These are phyloP conservation scores for Ophion ellenae DNA, from an alignment of 2,888 invertebrate genomes.

Conservation along the genomic window DNA sequence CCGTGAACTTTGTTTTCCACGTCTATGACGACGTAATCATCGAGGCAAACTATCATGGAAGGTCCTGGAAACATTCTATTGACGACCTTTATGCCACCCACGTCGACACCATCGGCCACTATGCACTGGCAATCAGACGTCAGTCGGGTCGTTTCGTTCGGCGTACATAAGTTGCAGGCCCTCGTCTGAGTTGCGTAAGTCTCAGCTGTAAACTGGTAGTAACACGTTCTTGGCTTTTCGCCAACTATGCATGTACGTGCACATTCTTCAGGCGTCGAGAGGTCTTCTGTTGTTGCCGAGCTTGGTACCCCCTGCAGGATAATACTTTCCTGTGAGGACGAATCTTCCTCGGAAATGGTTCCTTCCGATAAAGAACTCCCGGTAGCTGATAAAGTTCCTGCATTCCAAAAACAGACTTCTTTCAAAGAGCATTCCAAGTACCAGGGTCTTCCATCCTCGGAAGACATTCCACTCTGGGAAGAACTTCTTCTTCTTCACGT, in stretches of 20 bases:
- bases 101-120: constrained; percentile 93
- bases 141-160: constrained; percentile 91
- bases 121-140: constrained; percentile 93
- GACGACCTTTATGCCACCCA: constrained; percentile 90
- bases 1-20: constrained; percentile 94
- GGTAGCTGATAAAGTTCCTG: neutral
- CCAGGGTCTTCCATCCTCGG: neutral
- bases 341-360: neutral
- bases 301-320: neutral
- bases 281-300: neutral
- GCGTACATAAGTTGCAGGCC: constrained; percentile 93
- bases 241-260: constrained; percentile 76
- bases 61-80: constrained; percentile 96
- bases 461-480: neutral
- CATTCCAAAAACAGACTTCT: neutral
- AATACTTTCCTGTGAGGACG: neutral
- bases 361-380: neutral
- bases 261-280: constrained; percentile 69
- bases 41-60: constrained; percentile 93
- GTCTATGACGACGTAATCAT: constrained; percentile 93
- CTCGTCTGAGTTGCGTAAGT: constrained; percentile 62
- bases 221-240: constrained; percentile 73
- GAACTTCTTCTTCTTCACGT: neutral
- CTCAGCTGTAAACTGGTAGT: constrained; percentile 73
- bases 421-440: neutral